phyloP scores from a whole-genome alignment of 2,888 invertebrate genomes.

The Micoletzkya japonica region DNA sequence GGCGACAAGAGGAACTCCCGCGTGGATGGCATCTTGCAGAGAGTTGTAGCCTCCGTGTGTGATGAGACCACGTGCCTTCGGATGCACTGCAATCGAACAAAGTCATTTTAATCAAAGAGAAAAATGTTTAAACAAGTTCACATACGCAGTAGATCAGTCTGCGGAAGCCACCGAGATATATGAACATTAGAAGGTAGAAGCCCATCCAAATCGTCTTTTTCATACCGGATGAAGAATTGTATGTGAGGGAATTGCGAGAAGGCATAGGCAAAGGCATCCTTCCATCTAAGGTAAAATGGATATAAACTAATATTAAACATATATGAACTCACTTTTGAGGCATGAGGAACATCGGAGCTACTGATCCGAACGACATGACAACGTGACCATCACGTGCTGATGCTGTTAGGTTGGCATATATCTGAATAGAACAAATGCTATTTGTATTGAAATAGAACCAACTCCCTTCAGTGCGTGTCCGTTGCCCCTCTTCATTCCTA shows the following conservation, averaged over 20 bases:
- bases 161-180: constrained; percentile 34
- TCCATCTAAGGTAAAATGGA: constrained; percentile 7
- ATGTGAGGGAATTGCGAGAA: constrained; percentile 42
- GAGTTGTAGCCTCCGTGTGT: constrained; percentile 78
- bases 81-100: constrained; percentile 69
- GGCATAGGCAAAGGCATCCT: constrained; percentile 37
- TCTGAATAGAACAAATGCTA: constrained; percentile 26
- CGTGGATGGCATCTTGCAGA: constrained; percentile 59
- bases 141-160: constrained; percentile 43
- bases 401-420: constrained; percentile 41
- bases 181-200: constrained; percentile 21
- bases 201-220: constrained; percentile 17
- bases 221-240: constrained; percentile 38
- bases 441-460: constrained; percentile 4
- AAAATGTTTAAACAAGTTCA: constrained; percentile 3
- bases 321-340: constrained; percentile 6
- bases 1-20: constrained; percentile 45
- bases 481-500: constrained; percentile 48
- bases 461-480: constrained; percentile 42
- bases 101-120: not conserved
- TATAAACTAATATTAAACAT: not conserved
- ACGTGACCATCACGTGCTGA: constrained; percentile 41
- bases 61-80: constrained; percentile 75
- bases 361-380: constrained; percentile 52
- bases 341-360: constrained; percentile 28